Percentiles rank a stretch among this genome's conserved stretches.
phyloP scores from a whole-genome alignment of 2,113 vertebrate genomes.

The Oryzias javanicus region DNA sequence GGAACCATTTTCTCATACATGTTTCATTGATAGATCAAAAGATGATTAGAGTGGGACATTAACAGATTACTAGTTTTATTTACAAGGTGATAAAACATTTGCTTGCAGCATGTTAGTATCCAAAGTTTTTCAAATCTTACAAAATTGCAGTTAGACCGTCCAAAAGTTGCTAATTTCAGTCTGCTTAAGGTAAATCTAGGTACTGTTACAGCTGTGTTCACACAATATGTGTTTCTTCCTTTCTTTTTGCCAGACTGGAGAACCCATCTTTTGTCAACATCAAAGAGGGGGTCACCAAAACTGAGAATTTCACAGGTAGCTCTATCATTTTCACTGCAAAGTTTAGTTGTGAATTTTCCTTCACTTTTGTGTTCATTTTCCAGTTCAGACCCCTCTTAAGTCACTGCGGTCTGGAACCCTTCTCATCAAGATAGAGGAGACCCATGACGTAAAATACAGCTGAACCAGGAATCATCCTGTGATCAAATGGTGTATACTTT shows the following conservation, averaged over 20 bases:
- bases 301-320: conserved; percentile 41
- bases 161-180: too few species aligned
- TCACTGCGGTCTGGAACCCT: neutral
- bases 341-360: neutral
- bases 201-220: neutral
- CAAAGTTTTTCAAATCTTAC: too few species aligned
- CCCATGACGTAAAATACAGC: neutral
- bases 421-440: conserved; percentile 62
- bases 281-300: conserved; percentile 24
- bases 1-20: too few species aligned
- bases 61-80: too few species aligned
- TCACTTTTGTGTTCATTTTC: conserved; percentile 3
- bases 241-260: conserved; percentile 51
- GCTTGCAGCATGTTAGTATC: too few species aligned
- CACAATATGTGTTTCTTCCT: neutral
- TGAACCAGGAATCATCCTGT: conserved; percentile 8
- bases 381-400: neutral
- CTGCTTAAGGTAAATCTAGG: neutral
- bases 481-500: neutral
- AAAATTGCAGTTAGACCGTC: too few species aligned
- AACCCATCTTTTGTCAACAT: conserved; percentile 40
- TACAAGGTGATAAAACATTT: too few species aligned
- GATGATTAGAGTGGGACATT: too few species aligned
- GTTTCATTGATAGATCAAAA: too few species aligned
- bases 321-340: neutral